Conservation (phyloP, 2,888 invertebrate species). For the Orthosia gracilis region DNA sequence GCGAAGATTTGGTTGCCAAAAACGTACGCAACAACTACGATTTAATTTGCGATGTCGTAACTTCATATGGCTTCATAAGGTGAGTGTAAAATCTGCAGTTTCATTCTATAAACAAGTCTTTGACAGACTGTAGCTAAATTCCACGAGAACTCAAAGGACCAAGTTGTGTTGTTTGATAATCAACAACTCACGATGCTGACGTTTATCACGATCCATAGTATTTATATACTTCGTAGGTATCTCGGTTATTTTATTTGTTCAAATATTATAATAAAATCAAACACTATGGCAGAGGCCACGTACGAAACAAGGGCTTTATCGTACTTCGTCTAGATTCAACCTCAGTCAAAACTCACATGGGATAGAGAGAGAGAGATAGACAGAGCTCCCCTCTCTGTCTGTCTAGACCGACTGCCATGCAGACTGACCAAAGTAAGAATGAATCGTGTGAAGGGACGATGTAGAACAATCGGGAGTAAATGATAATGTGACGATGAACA, state of each 20-base stretch:
- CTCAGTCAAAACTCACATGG: background rate
- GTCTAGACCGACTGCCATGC: background rate
- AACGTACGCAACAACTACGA: background rate
- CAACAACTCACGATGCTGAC: constrained; percentile 3
- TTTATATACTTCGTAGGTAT: background rate
- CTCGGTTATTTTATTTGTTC: background rate
- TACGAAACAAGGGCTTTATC: too few species aligned
- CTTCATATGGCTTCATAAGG: background rate
- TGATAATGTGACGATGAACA: too few species aligned
- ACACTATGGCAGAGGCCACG: too few species aligned
- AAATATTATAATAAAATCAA: background rate
- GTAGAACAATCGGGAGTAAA: background rate
- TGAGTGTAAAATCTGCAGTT: background rate
- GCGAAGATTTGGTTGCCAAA: background rate
- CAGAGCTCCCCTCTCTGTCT: too few species aligned
- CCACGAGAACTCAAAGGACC: background rate
- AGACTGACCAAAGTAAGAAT: background rate
- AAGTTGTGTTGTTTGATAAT: background rate
- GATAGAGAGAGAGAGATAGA: background rate
- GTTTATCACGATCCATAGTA: background rate
- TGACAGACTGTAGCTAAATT: constrained; percentile 3
- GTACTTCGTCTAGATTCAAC: too few species aligned
- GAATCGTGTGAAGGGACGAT: background rate
- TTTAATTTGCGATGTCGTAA: background rate
- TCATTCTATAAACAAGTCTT: constrained; percentile 1